A percentile compares a stretch with the other conserved stretches of the same genome.
phyloP scores from a whole-genome alignment of 2,113 vertebrate genomes.

The Scopus umbretta region DNA sequence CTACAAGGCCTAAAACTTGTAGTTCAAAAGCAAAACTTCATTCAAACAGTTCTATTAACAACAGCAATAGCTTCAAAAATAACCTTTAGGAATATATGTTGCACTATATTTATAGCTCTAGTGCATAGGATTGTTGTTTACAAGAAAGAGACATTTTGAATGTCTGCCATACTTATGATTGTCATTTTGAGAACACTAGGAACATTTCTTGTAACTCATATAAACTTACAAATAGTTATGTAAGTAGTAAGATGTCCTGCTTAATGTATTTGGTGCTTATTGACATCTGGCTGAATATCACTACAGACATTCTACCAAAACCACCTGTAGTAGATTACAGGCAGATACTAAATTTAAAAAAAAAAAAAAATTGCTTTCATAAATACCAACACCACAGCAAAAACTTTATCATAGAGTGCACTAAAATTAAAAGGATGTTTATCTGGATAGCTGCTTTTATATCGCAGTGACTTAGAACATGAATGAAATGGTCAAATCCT shows the following conservation, averaged over 20 bases:
- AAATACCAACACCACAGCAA: not conserved
- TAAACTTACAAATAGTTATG: not conserved
- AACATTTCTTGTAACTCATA: not conserved
- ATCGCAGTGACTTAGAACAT: not conserved
- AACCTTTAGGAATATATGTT: not conserved
- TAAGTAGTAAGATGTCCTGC: not conserved
- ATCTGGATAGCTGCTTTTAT: not conserved
- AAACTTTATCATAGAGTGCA: not conserved
- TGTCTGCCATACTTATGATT: not conserved
- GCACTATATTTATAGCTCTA: not conserved
- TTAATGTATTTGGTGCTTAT: not conserved
- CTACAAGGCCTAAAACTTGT: not conserved
- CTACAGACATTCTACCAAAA: not conserved
- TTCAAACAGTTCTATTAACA: not conserved
- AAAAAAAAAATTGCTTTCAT: not conserved
- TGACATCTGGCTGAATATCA: not conserved
- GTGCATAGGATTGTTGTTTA: not conserved
- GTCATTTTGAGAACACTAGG: not conserved
- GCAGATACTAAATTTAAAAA: not conserved
- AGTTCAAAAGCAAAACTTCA: not conserved
- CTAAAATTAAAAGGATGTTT: not conserved
- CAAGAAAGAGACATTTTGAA: not conserved
- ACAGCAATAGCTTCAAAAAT: not conserved
- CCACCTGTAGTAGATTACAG: not conserved
- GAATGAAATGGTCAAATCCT: not conserved